phyloP scores from a whole-genome alignment of 2,113 vertebrate species.

The Sprattus sprattus region DNA sequence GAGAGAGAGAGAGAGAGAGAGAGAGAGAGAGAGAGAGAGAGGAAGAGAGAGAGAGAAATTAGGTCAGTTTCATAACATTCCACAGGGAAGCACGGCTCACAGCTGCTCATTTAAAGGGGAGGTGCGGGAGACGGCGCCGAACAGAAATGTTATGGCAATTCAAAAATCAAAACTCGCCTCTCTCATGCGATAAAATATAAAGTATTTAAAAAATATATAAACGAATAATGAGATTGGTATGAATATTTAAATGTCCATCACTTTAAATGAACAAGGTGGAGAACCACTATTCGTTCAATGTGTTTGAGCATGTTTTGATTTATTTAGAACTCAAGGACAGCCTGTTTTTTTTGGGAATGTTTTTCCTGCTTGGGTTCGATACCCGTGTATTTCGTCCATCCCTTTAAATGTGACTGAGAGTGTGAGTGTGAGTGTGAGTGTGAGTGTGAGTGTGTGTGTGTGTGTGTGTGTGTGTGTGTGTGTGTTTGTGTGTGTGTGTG shows the following conservation, averaged over 20 bases:
- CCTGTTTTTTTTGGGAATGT: not conserved
- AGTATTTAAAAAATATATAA: not conserved
- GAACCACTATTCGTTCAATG: not conserved
- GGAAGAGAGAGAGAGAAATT: conserved; percentile 54
- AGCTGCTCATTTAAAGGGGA: conserved; percentile 50
- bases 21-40: not conserved
- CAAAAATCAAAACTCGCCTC: not conserved
- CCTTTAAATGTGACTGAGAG: not conserved
- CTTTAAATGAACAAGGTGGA: not conserved
- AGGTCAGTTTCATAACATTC: conserved; percentile 70
- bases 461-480: not conserved
- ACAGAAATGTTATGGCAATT: conserved; percentile 13
- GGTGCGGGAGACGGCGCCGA: conserved; percentile 28
- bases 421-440: not conserved
- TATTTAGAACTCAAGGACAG: not conserved
- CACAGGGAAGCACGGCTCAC: conserved; percentile 55
- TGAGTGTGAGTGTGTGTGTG: not conserved
- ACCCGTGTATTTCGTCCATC: not conserved
- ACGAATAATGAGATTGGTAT: not conserved
- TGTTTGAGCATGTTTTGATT: not conserved
- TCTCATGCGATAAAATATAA: not conserved
- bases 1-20: not conserved
- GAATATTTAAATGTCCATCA: not conserved
- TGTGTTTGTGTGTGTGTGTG: not conserved
- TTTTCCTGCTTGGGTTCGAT: not conserved